Evolutionary conservation across 2,888 invertebrate species (phyloP), one percentile per base, ranked within the genome.

Genomic region (Ochropleura plecta): DNA sequence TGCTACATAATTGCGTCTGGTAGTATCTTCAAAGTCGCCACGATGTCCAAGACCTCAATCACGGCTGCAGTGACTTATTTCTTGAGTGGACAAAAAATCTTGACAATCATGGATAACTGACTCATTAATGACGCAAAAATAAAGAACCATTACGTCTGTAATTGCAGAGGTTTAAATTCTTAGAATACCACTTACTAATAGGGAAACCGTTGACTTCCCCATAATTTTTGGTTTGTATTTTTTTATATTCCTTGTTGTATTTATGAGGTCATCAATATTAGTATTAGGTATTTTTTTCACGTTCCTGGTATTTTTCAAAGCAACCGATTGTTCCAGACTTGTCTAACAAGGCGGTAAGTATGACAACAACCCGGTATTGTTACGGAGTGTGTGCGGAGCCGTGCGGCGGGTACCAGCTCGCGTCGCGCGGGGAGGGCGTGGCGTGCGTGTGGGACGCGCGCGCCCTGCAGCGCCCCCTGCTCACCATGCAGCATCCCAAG

Each of bases 371-470:
- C 0, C 98, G 99, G 93, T 98, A 98, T 78, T 98, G 99, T 55
- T 97, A 98, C 93, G 99, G 99, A 65, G 97, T 98, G 20, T 97
- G 97, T 77, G 97, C 98, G 2, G 98, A 99, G 93, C 98, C 98
- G 3, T 97, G 97, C 91, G 97, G 97, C 89, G 98, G 98, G 87
- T 97, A 98, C 93, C 98, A 98, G 93, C 92, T 99, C 30, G 99
- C 99, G 70, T 98, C 99, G 59, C 98, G 97, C 90, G 97, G 97
- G 63, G 99, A 99, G 90, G 98, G 97, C 90, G 97, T 98, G 88
- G 97, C 98, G 75, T 97, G 97, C 81, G 97, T 99, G 76, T 99
- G 99, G 99, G 99, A 99, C 94, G 97, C 98, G 66, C 96, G 99
- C 73, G 98, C 98, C 89, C 98, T 99, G 91, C 98, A 98, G 86